Conservation (phyloP, 1,140 invertebrate species). For the Eulimnadia texana region DNA sequence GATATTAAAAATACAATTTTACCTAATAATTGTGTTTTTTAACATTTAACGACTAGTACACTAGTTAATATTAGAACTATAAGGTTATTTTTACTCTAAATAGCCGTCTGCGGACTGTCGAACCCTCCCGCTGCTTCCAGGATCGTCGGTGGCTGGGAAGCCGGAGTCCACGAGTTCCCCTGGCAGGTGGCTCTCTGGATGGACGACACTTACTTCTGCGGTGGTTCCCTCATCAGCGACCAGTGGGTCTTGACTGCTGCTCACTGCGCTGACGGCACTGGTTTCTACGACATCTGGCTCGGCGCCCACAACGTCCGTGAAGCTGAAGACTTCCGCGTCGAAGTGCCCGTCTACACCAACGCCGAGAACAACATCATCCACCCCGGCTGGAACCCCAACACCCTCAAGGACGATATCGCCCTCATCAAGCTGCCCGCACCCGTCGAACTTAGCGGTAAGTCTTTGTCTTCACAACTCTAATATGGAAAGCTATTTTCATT, state of each 20-base stretch:
- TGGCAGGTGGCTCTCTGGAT: constrained; percentile 32
- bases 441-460: constrained; percentile 26
- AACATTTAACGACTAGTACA: not conserved
- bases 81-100: not conserved
- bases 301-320: constrained; percentile 7
- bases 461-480: not conserved
- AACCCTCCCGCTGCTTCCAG: constrained; percentile 3
- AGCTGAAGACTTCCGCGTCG: constrained; percentile 10
- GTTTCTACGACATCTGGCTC: constrained; percentile 5
- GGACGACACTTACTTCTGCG: constrained; percentile 34
- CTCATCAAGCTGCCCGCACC: constrained; percentile 33
- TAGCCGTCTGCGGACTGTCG: constrained; percentile 11
- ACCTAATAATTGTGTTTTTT: not conserved
- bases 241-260: constrained; percentile 38
- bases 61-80: not conserved
- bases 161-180: constrained; percentile 28
- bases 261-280: constrained; percentile 29
- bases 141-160: constrained; percentile 24
- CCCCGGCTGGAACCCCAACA: constrained; percentile 30
- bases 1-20: not conserved
- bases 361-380: constrained; percentile 30
- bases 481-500: not conserved
- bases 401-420: constrained; percentile 38
- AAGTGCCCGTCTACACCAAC: constrained; percentile 20
- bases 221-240: constrained; percentile 34